Conservation (phyloP, 2,113 vertebrate species). For the Brachyhypopomus occidentalis region DNA sequence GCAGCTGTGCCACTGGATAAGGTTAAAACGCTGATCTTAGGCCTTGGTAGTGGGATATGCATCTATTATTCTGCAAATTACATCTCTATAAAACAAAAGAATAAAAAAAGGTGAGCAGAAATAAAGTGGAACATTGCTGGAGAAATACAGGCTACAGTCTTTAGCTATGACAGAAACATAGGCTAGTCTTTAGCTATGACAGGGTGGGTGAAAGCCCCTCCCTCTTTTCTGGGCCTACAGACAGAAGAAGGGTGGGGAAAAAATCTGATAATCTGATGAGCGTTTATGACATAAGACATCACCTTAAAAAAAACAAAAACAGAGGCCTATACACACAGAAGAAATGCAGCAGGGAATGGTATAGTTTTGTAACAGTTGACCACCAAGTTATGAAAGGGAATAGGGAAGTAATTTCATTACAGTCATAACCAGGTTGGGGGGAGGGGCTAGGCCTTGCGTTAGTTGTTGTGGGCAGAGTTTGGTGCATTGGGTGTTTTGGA, state of each 20-base stretch:
- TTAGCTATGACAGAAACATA: constrained; percentile 78
- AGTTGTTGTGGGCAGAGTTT: constrained; percentile 90
- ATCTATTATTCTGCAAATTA: constrained; percentile 64
- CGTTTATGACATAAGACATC: constrained; percentile 34
- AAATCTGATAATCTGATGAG: constrained; percentile 8
- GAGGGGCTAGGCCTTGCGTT: constrained; percentile 60
- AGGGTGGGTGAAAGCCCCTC: constrained; percentile 74
- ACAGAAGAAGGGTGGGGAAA: background rate
- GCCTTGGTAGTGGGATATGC: constrained; percentile 81
- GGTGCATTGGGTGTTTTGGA: constrained; percentile 78
- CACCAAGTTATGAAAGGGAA: constrained; percentile 55
- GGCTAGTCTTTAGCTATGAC: constrained; percentile 79
- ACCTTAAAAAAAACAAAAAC: constrained; percentile 29
- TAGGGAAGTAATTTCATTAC: constrained; percentile 65
- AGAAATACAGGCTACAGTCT: constrained; percentile 82
- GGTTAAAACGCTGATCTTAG: constrained; percentile 67
- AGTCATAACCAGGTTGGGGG: constrained; percentile 61
- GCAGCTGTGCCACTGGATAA: constrained; percentile 64
- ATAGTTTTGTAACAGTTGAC: constrained; percentile 58
- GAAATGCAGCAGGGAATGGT: constrained; percentile 26
- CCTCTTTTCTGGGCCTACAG: constrained; percentile 65
- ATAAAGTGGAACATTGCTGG: constrained; percentile 75
- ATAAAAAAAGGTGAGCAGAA: constrained; percentile 35
- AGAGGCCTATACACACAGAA: constrained; percentile 26
- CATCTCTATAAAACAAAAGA: constrained; percentile 74